Base-by-base conservation (phyloP, 2,113 vertebrate species). In the Synchiropus splendidus region DNA sequence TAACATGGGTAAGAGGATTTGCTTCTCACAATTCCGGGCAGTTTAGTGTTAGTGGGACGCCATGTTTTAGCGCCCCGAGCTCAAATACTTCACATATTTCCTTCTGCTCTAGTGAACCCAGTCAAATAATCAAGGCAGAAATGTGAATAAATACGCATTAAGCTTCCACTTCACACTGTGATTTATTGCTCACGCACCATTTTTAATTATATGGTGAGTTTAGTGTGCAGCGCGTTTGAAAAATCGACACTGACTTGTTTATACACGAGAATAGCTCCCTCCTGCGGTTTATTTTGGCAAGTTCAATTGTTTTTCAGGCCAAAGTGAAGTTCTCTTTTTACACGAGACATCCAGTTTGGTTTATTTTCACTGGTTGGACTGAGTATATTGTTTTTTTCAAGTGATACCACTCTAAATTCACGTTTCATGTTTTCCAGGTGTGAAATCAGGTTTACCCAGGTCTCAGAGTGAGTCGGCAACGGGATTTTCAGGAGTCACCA, bases 391-490 rank as follows among this genome's bases (percentile, higher is more conserved):
- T 27, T 27, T 27, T 27, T 27, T 8, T 27, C 4, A 27, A 27
- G 4, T 5, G 21, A n/a, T n/a, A n/a, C n/a, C n/a, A n/a, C 8
- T 27, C 21, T 27, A 8, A 27, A 27, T 27, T 27, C 4, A 27
- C 21, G 21, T 27, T 27, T 27, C 4, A 27, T 27, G 8, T 27
- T 27, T 27, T 16, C 1, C 40, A 86, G 83, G 74, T 54, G 64
- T 66, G 21, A 84, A 64, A 61, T 51, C 57, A 37, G 81, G 72
- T 58, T 55, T 85, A 36, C 84, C 79, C 0, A 83, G 85, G 37
- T 82, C 78, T 17, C 85, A 85, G 47, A 88, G 80, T 9, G 88
- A 90, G 45, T 76, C 72, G 10, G 63, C 70, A 1, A 64, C 74
- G 1, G 87, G 80, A 6, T 38, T 82, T 21, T 56, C 52, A 2